Percentiles rank a stretch among this genome's conserved stretches.
These are phyloP conservation scores for Gambusia yucatana DNA, from an alignment of 2,797 vertebrate genomes.

Conservation along the genomic window DNA sequence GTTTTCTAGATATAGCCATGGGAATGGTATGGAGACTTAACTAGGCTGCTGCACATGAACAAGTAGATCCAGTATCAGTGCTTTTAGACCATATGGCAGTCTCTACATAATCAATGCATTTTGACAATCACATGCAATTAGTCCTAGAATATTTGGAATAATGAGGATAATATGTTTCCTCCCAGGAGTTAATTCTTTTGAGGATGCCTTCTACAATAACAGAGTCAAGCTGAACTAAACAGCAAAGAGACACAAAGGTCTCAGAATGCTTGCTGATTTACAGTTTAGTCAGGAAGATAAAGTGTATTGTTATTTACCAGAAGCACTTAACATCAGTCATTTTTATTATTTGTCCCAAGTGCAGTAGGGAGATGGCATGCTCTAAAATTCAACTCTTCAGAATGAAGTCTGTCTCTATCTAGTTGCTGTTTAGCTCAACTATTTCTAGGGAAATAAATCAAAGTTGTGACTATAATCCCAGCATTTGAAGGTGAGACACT, in stretches of 20 bases:
- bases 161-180: constrained; percentile 42
- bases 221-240: neutral
- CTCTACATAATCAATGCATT: constrained; percentile 70
- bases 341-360: neutral
- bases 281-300: neutral
- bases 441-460: neutral
- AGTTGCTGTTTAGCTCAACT: neutral
- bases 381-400: neutral
- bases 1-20: constrained; percentile 45
- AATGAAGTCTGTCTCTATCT: neutral
- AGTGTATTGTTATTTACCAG: neutral
- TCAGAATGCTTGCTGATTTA: neutral
- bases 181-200: constrained; percentile 22
- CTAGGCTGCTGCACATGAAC: constrained; percentile 35
- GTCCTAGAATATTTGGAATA: constrained; percentile 45
- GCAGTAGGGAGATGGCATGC: neutral
- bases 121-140: constrained; percentile 71
- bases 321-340: neutral
- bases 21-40: constrained; percentile 54
- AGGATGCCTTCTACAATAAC: constrained; percentile 10
- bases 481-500: neutral
- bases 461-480: neutral
- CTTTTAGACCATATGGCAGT: constrained; percentile 69
- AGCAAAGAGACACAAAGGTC: constrained; percentile 5
- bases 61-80: constrained; percentile 71